Conservation (phyloP, 2,888 invertebrate species). For the Ceriagrion tenellum region DNA sequence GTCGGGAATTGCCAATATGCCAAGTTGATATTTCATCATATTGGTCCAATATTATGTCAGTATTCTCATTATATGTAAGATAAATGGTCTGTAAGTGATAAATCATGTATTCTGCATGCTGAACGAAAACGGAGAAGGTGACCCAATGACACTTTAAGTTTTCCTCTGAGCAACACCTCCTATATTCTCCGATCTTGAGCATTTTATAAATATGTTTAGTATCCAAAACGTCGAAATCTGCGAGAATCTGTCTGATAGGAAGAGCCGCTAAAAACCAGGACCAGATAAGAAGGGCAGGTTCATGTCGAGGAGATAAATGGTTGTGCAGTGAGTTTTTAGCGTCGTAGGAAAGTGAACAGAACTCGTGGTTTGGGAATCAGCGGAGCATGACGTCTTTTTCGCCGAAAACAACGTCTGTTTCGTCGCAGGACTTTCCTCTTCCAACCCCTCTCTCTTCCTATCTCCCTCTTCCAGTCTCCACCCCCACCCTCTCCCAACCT, state of each 20-base stretch:
- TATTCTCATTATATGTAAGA: too few relatives aligned
- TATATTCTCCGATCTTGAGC: too few relatives aligned
- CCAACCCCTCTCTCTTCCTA: not conserved
- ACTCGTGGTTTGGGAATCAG: not conserved
- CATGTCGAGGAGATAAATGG: not conserved
- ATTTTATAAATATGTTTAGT: not conserved
- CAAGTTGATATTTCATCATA: too few relatives aligned
- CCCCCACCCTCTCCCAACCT: not conserved
- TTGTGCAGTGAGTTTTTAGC: not conserved
- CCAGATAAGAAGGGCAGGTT: not conserved
- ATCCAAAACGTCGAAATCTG: not conserved
- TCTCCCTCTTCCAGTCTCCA: not conserved
- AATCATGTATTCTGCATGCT: too few relatives aligned
- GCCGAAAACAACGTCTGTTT: slow-evolving; percentile 7
- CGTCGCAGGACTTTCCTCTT: not conserved
- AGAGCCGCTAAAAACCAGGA: not conserved
- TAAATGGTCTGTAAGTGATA: too few relatives aligned
- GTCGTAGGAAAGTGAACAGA: not conserved
- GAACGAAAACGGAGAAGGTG: too few relatives aligned
- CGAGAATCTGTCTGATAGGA: not conserved
- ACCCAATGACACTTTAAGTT: too few relatives aligned
- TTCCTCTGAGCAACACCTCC: too few relatives aligned
- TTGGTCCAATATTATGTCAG: too few relatives aligned
- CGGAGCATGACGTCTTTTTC: not conserved
- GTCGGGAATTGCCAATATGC: too few relatives aligned